phyloP scores from a whole-genome alignment of 2,888 invertebrate species.

The Orthosia cruda region DNA sequence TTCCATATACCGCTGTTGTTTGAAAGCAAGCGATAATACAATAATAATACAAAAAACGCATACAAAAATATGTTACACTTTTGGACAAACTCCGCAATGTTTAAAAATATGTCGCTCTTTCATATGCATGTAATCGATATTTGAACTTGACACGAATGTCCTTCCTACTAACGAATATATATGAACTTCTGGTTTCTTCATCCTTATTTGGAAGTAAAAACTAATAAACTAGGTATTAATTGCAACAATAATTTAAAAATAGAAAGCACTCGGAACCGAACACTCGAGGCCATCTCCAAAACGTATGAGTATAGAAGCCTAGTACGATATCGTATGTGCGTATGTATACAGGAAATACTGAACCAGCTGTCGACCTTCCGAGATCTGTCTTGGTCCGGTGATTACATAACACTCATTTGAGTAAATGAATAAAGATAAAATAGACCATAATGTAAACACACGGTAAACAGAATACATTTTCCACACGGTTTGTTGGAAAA shows the following conservation, averaged over 20 bases:
- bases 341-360: conserved; percentile 76
- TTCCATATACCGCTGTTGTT: neutral
- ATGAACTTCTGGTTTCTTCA: conserved; percentile 43
- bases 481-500: conserved; percentile 54
- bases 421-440: conserved; percentile 61
- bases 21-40: neutral
- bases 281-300: conserved; percentile 69
- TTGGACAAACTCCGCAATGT: neutral
- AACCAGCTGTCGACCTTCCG: conserved; percentile 80
- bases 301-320: conserved; percentile 59
- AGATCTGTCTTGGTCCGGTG: conserved; percentile 77
- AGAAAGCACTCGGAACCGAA: conserved; percentile 65
- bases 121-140: conserved; percentile 22
- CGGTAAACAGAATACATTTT: conserved; percentile 63
- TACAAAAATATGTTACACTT: neutral
- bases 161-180: conserved; percentile 43
- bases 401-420: conserved; percentile 71
- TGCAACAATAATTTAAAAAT: conserved; percentile 60
- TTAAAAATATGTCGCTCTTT: neutral
- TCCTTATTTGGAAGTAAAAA: conserved; percentile 35
- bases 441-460: conserved; percentile 57
- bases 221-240: conserved; percentile 41
- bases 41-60: neutral
- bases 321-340: conserved; percentile 8
- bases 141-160: conserved; percentile 31